These are phyloP conservation scores for Marcusenius ussheri DNA, from an alignment of 2,113 vertebrate genomes.

Conservation along the genomic window DNA sequence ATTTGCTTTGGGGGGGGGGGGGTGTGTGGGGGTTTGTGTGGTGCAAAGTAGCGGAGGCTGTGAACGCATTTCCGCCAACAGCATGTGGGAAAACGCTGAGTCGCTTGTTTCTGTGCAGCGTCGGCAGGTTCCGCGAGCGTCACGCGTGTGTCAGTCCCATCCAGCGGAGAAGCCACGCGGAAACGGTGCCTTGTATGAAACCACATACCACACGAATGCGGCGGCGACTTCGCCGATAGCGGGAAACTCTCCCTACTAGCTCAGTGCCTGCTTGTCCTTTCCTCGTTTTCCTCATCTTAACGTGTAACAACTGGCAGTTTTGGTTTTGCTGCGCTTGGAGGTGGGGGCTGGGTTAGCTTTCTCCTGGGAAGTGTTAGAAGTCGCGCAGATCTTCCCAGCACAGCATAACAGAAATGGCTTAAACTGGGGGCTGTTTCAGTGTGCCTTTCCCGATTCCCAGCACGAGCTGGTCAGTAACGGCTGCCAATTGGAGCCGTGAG, in stretches of 20 bases:
- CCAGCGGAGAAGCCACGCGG: neutral
- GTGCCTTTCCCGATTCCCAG: conserved; percentile 4
- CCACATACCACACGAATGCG: neutral
- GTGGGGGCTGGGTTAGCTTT: neutral
- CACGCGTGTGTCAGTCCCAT: neutral
- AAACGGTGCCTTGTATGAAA: neutral
- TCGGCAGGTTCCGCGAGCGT: neutral
- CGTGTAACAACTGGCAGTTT: neutral
- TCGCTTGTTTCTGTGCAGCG: neutral
- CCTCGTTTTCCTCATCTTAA: neutral
- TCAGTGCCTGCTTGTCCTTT: neutral
- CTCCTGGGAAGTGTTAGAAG: neutral
- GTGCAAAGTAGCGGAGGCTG: neutral
- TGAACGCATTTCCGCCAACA: neutral
- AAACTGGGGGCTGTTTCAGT: neutral
- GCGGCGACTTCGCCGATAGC: neutral
- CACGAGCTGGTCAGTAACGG: conserved; percentile 31
- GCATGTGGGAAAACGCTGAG: neutral
- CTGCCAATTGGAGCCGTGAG: conserved; percentile 14
- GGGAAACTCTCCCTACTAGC: neutral
- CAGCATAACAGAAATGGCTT: neutral
- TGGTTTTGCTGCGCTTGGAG: neutral
- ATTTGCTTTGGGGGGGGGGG: neutral
- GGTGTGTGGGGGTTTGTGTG: neutral
- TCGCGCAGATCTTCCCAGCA: neutral